Evolutionary conservation across 2,888 invertebrate genomes (phyloP), one percentile per base, ranked within the genome.

Genomic region (Phortica okadai): DNA sequence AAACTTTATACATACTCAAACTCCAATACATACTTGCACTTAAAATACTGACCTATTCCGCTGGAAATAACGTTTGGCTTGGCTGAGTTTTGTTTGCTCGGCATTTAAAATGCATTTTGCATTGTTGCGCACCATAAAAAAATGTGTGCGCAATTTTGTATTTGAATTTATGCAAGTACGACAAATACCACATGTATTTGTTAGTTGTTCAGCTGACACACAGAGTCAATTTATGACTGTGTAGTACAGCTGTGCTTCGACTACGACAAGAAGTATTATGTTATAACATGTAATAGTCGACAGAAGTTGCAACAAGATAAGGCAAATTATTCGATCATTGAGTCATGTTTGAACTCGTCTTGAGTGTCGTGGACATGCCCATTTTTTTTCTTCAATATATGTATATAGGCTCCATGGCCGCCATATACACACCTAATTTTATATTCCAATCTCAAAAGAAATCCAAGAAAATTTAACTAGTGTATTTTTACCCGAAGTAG

Each of bases 21-120:
- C 41, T 8, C 64, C 14, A 64, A 64, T 25, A 16, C 21, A 54
- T 41, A 44, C 45, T 44, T 7, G 21, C 62, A 62, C 62, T 62
- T 25, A 16, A 21, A 62, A 75, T 84, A 89, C 89, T 89, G 89
- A 89, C 89, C 89, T 89, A 89, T 89, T 87, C 90, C 90, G 87
- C 87, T 86, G 81, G 78, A 87, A 84, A 83, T 83, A 54, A 59
- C 33, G 45, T 70, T 10, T 45, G 73, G 77, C 78, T 72, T 41
- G 54, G 14, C 72, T 69, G 73, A 80, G 80, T 80, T 82, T 73
- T 72, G 85, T 80, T 78, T 70, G 79, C 83, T 85, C 25, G 62
- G 62, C 10, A 14, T 62, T 62, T 62, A 62, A 72, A 66, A 62
- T 74, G 73, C 67, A 73, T 62, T 64, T 74, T 59, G 45, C 45